Evolutionary conservation across 2,113 vertebrate genomes (phyloP), one percentile per base, ranked within the genome.

Genomic region (Menidia beryllina): DNA sequence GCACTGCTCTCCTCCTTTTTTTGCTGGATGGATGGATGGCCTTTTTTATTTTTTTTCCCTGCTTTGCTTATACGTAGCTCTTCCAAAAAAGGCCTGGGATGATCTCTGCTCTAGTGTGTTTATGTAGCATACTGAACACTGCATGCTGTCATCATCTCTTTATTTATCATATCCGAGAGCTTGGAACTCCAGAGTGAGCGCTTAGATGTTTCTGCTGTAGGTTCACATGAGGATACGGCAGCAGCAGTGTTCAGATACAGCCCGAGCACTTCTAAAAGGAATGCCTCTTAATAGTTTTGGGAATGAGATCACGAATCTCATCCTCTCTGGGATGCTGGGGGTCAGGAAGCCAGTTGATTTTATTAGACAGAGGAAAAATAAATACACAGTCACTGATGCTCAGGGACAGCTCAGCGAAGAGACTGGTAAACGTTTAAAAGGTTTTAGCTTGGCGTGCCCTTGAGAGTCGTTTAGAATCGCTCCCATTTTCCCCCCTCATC

Each of bases 21-120:
- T 45, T 39, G 14, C 49, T 10, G 39, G 53, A 49, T 48, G 55
- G 53, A 72, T 80, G 47, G 80, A 76, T 73, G 62, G 41, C 2
- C n/a, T 69, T 72, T 54, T 79, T 27, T 68, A 3, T n/a, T 69
- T 72, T 54, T 79, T 27, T 68, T 59, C 54, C 51, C 39, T 5
- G 34, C 66, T 77, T 60, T 72, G 64, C 72, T 75, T 62, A 20
- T 47, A 72, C 61, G 41, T 66, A 72, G 83, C 79, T 66, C 76
- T 90, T 89, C 91, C 91, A 89, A 88, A 89, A 89, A 92, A 87
- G 89, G 91, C 75, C 69, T 26, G 52, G 54, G 60, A 43, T 70
- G 75, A 84, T 81, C 47, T 79, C 45, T 69, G 82, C 81, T 68
- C 73, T 77, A 1, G 9, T 55, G 56, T 88, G 91, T 90, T 92